Base-by-base conservation (phyloP, 2,888 invertebrate species). In the Dorcus hopei region DNA sequence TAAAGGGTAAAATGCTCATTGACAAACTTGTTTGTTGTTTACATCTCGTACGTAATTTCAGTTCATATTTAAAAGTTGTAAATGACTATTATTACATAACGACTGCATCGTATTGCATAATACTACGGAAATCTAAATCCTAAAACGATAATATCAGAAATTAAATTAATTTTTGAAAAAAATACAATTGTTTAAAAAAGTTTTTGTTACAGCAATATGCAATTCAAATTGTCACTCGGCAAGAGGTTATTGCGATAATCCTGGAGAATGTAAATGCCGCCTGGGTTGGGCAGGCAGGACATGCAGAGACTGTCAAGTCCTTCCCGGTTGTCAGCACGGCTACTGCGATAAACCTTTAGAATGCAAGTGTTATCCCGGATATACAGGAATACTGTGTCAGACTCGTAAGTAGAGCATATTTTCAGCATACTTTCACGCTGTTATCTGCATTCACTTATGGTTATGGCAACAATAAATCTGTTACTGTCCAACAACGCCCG, bases 271-370 rank as follows among this genome's bases (percentile, higher is more conserved):
- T 79, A 80, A 91, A 68, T 96, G 96, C 76, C 86, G 91, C 48
- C 79, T 93, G n/a, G 96, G 96, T 54, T 97, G 94, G 93, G 83
- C 90, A 6, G 96, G 96, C 0, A 85, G 86, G 45, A 88, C 87
- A 9, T 97, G 97, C 77, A 87, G 89, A 68, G 87, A 92, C 63
- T 96, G 95, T 76, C 89, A 93, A 73, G 87, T 90, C 2, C 81
- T 95, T 70, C 95, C 96, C 0, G 95, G 95, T 65, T 97, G 96
- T 78, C 87, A 89, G 70, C 91, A 94, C 72, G 96, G 97, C 8
- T 91, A 87, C 72, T 97, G 96, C 77, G 87, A 88, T 66, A 90
- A 92, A 74, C 94, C 95, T 3, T 83, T 94, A 40, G 93, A 96
- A 77, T 97, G 97, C 80, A 89, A 89, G 74, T 97, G 97, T 75